These are phyloP conservation scores for Micromussa lordhowensis DNA, from an alignment of 92 coral and sea anemone genomes.

Conservation along the genomic window DNA sequence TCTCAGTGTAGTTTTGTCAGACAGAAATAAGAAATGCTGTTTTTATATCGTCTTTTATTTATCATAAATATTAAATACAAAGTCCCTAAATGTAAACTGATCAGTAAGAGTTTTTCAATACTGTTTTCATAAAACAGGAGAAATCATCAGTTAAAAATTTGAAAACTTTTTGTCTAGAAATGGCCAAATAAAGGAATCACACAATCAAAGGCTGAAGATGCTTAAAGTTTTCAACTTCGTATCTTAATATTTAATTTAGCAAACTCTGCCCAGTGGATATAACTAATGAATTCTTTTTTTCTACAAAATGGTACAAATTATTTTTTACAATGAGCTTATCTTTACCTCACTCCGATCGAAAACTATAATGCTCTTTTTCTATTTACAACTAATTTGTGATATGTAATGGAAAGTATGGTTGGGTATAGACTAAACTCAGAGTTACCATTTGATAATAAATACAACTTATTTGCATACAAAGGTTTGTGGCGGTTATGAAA, in stretches of 20 bases:
- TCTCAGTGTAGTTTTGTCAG: neutral
- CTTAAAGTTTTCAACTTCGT: neutral
- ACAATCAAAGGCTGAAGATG: neutral
- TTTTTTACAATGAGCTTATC: neutral
- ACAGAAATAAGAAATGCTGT: neutral
- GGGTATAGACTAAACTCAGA: neutral
- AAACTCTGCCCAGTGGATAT: neutral
- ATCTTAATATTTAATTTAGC: neutral
- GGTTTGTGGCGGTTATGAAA: slow-evolving; percentile 7
- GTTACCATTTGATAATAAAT: neutral
- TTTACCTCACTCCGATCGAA: neutral
- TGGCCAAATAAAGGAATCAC: neutral
- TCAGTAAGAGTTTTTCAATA: neutral
- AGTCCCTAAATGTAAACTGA: neutral
- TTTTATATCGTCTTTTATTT: neutral
- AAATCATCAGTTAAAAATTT: too few species aligned
- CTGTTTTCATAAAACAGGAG: neutral
- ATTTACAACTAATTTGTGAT: neutral
- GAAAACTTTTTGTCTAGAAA: neutral
- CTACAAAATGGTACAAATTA: neutral
- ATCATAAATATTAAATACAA: neutral
- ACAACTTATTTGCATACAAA: slow-evolving; percentile 5
- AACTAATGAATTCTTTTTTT: neutral
- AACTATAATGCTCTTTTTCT: neutral
- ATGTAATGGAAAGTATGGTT: neutral